Base-by-base conservation (phyloP, 2,888 invertebrate genomes). In the Siphonodentalium dalli region DNA sequence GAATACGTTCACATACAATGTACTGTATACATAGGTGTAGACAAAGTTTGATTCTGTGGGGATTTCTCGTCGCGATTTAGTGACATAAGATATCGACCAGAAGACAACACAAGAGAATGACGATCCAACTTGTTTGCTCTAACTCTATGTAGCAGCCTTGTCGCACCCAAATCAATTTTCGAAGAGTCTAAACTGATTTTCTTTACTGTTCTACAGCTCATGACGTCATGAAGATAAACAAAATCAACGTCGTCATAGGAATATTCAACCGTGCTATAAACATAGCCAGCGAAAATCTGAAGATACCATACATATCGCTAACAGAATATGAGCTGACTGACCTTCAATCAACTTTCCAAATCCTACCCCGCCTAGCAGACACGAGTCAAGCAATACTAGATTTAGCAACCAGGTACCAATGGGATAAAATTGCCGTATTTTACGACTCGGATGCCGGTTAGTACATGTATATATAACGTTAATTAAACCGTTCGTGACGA, bases 371-470 rank as follows among this genome's bases (percentile, higher is more conserved):
- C 18, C 46, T 67, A 15, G 61, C 53, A 6, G 67, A 69, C 37
- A 62, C 71, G 18, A 62, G 66, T 34, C 54, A 59, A 42, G 71
- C 75, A 0, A 64, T 74, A 27, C 54, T 66, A 21, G 73, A 72
- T 39, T 52, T 74, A 6, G 66, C 69, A 3, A 60, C 65, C n/a
- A 39, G 44, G 13, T 72, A 72, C 48, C 43, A 44, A 15, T 74
- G 72, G 73, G 61, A 62, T 18, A 70, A 69, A 57, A 66, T 74
- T 37, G 72, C 73, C 41, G 59, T 75, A 9, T 74, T 74, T 49
- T 74, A 73, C 53, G 74, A 74, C 47, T 68, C 69, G 24, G 62
- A 67, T 18, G 60, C 47, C 58, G 75, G 75, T 71, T 58, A 43
- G 57, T 34, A 9, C 8, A n/a, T n/a, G n/a, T n/a, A n/a, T n/a